Evolutionary conservation across 2,113 vertebrate species (phyloP), one percentile per base, ranked within the genome.

Genomic region (Hippocampus barbouri): DNA sequence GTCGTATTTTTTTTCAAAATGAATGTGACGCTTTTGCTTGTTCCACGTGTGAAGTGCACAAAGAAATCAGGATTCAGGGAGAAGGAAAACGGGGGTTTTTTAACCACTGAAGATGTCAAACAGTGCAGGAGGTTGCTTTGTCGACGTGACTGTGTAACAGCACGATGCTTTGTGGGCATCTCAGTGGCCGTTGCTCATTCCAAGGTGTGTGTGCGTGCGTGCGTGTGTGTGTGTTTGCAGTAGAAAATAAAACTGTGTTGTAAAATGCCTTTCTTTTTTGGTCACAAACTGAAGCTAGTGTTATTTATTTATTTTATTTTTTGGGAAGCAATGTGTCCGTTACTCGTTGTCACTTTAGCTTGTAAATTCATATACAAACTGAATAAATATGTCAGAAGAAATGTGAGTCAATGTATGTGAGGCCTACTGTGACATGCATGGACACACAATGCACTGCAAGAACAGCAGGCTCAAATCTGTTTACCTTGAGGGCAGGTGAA

Each of bases 361-460:
- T 87, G 90, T 91, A 90, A 80, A 90, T 89, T 91, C 84, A 89
- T 66, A 86, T 88, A 90, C 86, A 72, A 88, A 88, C 80, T 75
- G 74, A 91, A 93, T 92, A 91, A 92, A 93, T 84, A 86, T 90
- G 89, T 90, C 78, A 73, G 66, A 85, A 68, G 51, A 78, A 56
- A 64, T 77, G 65, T 34, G 54, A 54, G 76, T 65, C 75, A 8
- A 49, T 20, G 8, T 81, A 45, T 71, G 23, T 78, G 71, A 81
- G 34, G 74, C 9, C 76, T 45, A 7, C 25, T 4, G 23, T 65
- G 30, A 64, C 38, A 34, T 27, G 45, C 49, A 64, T 14, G 20
- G n/a, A 51, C 34, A 59, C 61, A 49, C 61, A 49, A 45, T 10
- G 41, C 30, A 25, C 45, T 30, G 25, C 15, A 30, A 30, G 12